Evolutionary conservation across 2,797 vertebrate species (phyloP), one percentile per base, ranked within the genome.

Genomic region (Schizothorax lantsangensis): DNA sequence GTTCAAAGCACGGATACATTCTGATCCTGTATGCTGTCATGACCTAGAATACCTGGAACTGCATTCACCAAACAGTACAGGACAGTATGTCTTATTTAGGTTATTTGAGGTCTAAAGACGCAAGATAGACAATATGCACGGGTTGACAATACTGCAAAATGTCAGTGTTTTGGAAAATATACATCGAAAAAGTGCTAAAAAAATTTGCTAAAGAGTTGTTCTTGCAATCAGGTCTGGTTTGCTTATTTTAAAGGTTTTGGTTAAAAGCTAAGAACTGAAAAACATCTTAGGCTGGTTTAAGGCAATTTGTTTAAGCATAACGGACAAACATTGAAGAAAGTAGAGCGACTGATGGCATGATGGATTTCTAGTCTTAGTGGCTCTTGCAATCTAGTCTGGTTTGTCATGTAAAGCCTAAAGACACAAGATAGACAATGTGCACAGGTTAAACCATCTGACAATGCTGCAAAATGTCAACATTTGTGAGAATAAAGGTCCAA

Each of bases 1-100:
- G 43, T 57, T 64, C 52, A 86, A 64, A 79, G 75, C 66, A 59
- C 26, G 2, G 30, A 40, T 15, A 64, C 69, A 86, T 86, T 66
- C 54, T 86, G 77, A 71, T 80, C 52, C n/a, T 40, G 45, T 66
- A 33, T 4, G 6, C 17, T 36, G 66, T 15, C 40, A 6, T 17
- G 30, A 64, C 38, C 49, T 45, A 17, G n/a, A 73, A 36, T 80
- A 10, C 26, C 30, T 80, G 21, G 36, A 62, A 84, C 17, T 1
- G 66, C 33, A 71, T 59, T 30, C 23, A 83, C 23, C 19, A 52
- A 81, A 71, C n/a, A 15, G 12, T 15, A 73, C n/a, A 72, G 69
- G 59, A 59, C 69, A 62, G 49, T 59, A 62, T 43, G 69, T 83
- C 23, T 73, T 33, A 38, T 40, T 72, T 49, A 68, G 62, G 79